These are phyloP conservation scores for Eulemur rufifrons DNA, from an alignment of 2,113 vertebrate species.

Conservation along the genomic window DNA sequence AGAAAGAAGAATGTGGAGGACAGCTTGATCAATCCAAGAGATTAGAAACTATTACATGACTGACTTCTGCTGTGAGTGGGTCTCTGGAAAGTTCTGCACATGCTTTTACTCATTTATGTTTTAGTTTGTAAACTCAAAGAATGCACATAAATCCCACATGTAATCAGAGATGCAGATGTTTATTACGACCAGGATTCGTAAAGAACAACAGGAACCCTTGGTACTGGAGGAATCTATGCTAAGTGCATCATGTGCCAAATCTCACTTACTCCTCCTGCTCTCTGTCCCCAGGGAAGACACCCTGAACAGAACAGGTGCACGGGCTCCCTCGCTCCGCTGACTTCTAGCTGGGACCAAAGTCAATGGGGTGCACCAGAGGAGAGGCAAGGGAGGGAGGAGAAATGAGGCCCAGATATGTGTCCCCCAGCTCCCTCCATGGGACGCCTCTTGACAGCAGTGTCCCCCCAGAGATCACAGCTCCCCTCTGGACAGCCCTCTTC, in stretches of 20 bases:
- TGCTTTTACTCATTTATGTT: background rate
- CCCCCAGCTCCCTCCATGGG: background rate
- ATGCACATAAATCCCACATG: background rate
- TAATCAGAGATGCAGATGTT: background rate
- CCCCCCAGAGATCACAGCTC: rapidly evolving
- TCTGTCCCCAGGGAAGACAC: background rate
- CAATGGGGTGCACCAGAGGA: background rate
- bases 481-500: background rate
- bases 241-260: rapidly evolving
- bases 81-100: background rate
- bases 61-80: background rate
- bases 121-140: background rate
- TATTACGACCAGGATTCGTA: background rate
- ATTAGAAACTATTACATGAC: background rate
- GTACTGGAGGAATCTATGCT: background rate
- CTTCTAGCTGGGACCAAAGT: background rate
- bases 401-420: background rate
- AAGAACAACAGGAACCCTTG: background rate
- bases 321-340: background rate
- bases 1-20: background rate
- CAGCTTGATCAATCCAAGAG: background rate
- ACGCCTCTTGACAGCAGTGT: background rate
- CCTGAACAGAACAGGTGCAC: background rate
- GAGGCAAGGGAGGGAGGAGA: background rate
- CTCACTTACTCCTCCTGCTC: background rate